Base-by-base conservation (phyloP, 2,888 invertebrate species). In the Pseudanteris insignis region DNA sequence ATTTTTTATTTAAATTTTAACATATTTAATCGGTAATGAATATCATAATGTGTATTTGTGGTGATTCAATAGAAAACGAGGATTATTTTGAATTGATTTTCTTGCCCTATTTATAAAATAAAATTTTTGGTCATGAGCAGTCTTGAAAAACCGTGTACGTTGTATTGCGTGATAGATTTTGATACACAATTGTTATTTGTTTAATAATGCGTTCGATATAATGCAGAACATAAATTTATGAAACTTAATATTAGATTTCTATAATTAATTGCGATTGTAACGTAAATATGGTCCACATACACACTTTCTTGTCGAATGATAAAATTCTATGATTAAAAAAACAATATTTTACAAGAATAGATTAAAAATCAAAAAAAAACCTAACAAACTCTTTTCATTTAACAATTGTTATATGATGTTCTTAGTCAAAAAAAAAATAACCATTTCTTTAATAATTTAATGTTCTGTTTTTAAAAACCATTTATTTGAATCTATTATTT, bases 401-500 rank as follows among this genome's bases (percentile, higher is more conserved):
- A 30, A 9, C 21, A 30, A 32, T 7, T 11, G 50, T 50, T 50
- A 53, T 53, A 30, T 43, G 53, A 55, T 55, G 54, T 55, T 55
- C 46, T 55, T 46, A 33, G n/a, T 28, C 25, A 12, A 40, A 4
- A 24, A 13, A 24, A n/a, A n/a, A n/a, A n/a, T n/a, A 18, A 18
- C 18, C 18, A 18, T 18, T 6, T 18, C 6, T 4, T 18, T 3
- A 18, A 4, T 18, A 18, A 4, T 18, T 18, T 30, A n/a, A n/a
- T 30, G 6, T 30, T 30, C 8, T 10, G 12, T 30, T 30, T 58
- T 58, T 58, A 58, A 28, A 58, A 58, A 44, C 50, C 29, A 37
- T 58, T 58, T 58, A 58, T 58, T 58, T 50, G 44, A 33, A 44
- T 44, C 44, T 44, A 58, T 24, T 38, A 50, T 50, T 58, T 58